Base-by-base conservation (phyloP, 2,797 vertebrate species). In the Picus viridis region DNA sequence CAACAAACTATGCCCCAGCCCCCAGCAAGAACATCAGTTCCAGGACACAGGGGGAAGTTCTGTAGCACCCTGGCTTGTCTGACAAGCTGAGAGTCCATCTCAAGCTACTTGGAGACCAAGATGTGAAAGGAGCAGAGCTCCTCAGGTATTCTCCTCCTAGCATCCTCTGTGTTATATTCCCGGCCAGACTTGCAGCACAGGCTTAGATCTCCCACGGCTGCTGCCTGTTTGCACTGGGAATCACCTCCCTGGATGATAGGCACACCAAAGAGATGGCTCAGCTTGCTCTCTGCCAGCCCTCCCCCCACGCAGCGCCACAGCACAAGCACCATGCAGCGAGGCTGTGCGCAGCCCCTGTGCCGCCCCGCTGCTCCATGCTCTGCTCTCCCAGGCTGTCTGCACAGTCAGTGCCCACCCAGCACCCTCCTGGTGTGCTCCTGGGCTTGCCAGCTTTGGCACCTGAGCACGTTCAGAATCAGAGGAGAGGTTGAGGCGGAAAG, bases 271-370 rank as follows among this genome's bases (percentile, higher is more conserved):
- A 24, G 19, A 5, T 14, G 36, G 26, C 26, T 74, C 19, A 12
- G 19, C 43, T 77, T 27, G 11, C 24, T 30, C 26, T 13, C 36
- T 27, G 29, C 41, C 15, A 18, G 7, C 61, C 34, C 32, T 56
- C 68, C 27, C 24, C 24, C 34, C 22, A 30, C 1, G 16, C 45
- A 73, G 8, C 32, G 54, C 32, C 16, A 2, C 58, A 30, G 32
- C 2, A 2, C 9, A 7, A 14, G 29, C 10, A 39, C 10, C 4
- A 4, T 8, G 16, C 17, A 13, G 12, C 4, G 19, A 30, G 29
- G 1, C 2, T 0, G 0, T 14, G 16, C 30, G 30, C 36, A 68
- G 43, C 43, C 36, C 36, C 64, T 39, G 7, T 10, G 13, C 27
- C 30, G 9, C 8, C 17, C 64, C 63, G 8, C 53, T 3, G 4